These are phyloP conservation scores for Sphecodes monilicornis DNA, from an alignment of 2,888 invertebrate genomes.

Conservation along the genomic window DNA sequence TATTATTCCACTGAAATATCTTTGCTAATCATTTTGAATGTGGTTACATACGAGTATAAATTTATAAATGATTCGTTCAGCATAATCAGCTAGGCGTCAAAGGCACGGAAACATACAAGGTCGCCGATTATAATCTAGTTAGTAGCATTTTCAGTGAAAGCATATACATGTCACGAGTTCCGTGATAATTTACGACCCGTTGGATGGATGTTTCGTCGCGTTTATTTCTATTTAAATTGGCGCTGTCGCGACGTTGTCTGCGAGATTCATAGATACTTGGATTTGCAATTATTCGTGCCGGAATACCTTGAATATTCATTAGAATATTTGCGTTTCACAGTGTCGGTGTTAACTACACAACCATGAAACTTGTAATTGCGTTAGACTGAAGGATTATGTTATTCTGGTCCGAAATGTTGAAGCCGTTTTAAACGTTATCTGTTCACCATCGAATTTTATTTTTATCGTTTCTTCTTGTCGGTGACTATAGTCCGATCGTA, in stretches of 20 bases:
- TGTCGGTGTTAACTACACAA: slow-evolving; percentile 47
- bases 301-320: slow-evolving; percentile 63
- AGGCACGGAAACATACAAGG: slow-evolving; percentile 4
- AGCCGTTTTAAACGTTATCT: slow-evolving; percentile 33
- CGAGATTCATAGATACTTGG: slow-evolving; percentile 54
- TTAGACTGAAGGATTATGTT: slow-evolving; percentile 40
- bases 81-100: not conserved
- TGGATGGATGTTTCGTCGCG: slow-evolving; percentile 35
- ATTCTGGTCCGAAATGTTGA: slow-evolving; percentile 13
- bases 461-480: not conserved
- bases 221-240: slow-evolving; percentile 64
- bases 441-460: slow-evolving; percentile 3
- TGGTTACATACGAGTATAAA: not conserved
- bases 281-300: slow-evolving; percentile 54
- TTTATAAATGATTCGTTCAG: not conserved
- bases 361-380: slow-evolving; percentile 59
- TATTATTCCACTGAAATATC: no score
- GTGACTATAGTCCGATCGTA: not conserved
- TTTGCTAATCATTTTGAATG: no score
- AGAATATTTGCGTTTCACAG: slow-evolving; percentile 48
- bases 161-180: not conserved
- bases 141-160: not conserved
- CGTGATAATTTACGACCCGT: slow-evolving; percentile 26
- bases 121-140: slow-evolving; percentile 21
- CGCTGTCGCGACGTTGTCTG: slow-evolving; percentile 35